These are phyloP conservation scores for Heterocephalus glaber DNA, from an alignment of 2,113 vertebrate species.

Conservation along the genomic window DNA sequence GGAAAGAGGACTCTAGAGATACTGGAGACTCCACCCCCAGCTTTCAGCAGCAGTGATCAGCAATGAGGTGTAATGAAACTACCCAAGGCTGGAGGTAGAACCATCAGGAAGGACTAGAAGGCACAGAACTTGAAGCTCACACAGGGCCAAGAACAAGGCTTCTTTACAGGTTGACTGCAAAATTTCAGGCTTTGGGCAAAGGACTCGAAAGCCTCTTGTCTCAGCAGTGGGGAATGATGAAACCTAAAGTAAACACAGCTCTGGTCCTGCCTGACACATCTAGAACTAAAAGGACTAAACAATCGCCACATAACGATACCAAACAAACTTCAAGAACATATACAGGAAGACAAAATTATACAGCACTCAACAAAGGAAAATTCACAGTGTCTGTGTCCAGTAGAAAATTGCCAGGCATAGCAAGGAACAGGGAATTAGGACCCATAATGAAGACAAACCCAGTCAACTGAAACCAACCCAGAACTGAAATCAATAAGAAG, in stretches of 20 bases:
- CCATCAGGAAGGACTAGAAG: neutral
- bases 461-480: neutral
- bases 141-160: neutral
- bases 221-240: neutral
- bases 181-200: neutral
- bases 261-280: neutral
- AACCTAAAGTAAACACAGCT: neutral
- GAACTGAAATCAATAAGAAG: constrained; percentile 12
- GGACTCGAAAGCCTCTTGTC: neutral
- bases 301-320: neutral
- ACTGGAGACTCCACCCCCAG: neutral
- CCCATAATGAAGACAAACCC: neutral
- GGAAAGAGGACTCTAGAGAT: neutral
- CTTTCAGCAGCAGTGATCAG: neutral
- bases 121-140: neutral
- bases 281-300: neutral
- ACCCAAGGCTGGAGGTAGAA: neutral
- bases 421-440: neutral
- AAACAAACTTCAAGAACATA: constrained; percentile 20
- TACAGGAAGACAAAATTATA: neutral
- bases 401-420: neutral
- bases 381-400: neutral
- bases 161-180: neutral
- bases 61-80: neutral
- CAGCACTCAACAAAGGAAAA: neutral